Conservation (phyloP, 1,140 invertebrate genomes). For the roundworm (Caenorhabditis elegans) region DNA sequence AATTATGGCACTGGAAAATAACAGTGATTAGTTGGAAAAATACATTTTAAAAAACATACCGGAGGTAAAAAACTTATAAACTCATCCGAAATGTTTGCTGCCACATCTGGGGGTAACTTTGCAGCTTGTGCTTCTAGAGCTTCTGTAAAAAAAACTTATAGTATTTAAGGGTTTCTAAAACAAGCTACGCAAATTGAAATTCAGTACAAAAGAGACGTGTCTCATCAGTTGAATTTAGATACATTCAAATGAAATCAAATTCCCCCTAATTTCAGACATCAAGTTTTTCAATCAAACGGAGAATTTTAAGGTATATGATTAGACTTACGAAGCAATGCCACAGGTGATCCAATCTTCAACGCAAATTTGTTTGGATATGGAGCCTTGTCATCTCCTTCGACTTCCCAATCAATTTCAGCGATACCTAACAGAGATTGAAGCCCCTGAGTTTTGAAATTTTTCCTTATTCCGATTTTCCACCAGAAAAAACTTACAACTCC, state of each 20-base stretch:
- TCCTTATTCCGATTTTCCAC: too few relatives aligned
- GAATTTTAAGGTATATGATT: too few relatives aligned
- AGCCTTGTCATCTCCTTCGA: neutral
- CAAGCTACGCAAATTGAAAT: too few relatives aligned
- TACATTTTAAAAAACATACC: neutral
- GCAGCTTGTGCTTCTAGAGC: neutral
- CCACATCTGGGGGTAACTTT: neutral
- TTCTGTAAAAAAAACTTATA: neutral
- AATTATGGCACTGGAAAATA: conserved; percentile 15
- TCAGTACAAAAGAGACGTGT: too few relatives aligned
- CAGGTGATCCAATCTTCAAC: conserved; percentile 5
- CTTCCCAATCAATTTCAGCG: neutral
- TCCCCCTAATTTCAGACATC: too few relatives aligned
- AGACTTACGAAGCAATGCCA: neutral
- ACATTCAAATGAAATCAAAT: too few relatives aligned
- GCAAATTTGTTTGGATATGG: neutral
- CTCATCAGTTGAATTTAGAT: too few relatives aligned
- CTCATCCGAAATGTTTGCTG: neutral
- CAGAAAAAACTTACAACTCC: neutral
- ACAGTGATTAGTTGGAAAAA: too few relatives aligned
- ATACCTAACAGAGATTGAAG: neutral
- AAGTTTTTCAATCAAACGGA: too few relatives aligned
- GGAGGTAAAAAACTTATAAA: conserved; percentile 8
- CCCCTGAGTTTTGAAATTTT: neutral
- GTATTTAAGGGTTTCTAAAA: neutral